Base-by-base conservation (phyloP, 2,113 vertebrate species). In the Onychostruthus taczanowskii region DNA sequence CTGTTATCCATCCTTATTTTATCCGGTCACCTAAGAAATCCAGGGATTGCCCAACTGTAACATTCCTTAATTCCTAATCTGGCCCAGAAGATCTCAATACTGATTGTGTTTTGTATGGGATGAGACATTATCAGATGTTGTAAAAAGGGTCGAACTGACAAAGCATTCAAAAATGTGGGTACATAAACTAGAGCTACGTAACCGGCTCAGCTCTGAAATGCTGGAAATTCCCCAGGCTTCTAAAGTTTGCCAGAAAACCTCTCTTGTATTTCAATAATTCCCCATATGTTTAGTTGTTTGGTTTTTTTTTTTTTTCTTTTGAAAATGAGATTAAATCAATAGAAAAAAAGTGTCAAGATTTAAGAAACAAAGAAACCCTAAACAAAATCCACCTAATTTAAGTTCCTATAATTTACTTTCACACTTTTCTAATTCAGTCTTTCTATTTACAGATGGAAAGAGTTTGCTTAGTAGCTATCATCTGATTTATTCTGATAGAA, bases 191-290 rank as follows among this genome's bases (percentile, higher is more conserved):
- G 47, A 81, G 41, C 53, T 68, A 15, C 4, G 43, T 68, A 69
- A 85, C n/a, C 62, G 64, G 7, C 52, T 55, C 44, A 53, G 44
- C 47, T 66, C 53, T 39, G 66, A 89, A 68, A 67, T 24, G 44
- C 87, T 91, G 89, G 95, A 73, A 92, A 89, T 64, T 73, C 89
- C 87, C 62, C n/a, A 68, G 39, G 73, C 12, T 61, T 93, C 52
- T 76, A 26, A 82, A 81, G 69, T 52, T 89, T 62, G 66, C 64
- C 74, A 68, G 81, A 89, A 81, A 84, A 27, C 7, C n/a, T 35
- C 23, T 52, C n/a, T 37, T 63, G 39, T 70, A 41, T 72, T 89
- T 76, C 21, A 49, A 0, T 68, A 44, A 81, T 78, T 90, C 27
- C 56, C 22, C 30, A n/a, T 75, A 52, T 20, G 6, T 9, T 81